Evolutionary conservation across 64 coral and sea anemone genomes (phyloP), one percentile per base, ranked within the genome.

Genomic region (Actinia equina): DNA sequence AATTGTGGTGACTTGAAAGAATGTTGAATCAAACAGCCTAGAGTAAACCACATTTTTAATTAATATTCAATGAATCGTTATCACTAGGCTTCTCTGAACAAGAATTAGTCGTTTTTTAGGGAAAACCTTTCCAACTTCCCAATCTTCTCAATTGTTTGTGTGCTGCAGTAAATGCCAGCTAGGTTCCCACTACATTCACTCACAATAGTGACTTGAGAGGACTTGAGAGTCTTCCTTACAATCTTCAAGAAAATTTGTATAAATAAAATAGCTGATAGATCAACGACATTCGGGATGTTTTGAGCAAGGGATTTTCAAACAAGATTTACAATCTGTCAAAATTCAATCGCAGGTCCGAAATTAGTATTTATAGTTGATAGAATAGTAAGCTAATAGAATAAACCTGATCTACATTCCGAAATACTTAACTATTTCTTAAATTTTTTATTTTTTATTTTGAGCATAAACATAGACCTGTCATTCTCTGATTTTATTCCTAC

Each of bases 381-480:
- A 30, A 8, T 30, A 14, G 12, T 41, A 5, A 37, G n/a, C 69
- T 41, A 74, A 74, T 41, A 30, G 2, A 5, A 15, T 41, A 13
- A 11, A 25, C 27, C 15, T 26, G 69, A 74, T 26, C 26, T 41
- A 74, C 69, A 74, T 74, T 74, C 69, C 69, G 10, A 26, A 74
- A 25, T 27, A 74, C 69, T 65, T 26, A 25, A 30, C 8, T 15
- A 65, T 30, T 30, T 37, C 30, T 37, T 37, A 0, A 0, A 0
- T 37, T 37, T 37, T 37, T 37, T 37, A 0, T 37, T 37, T 37
- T 37, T 37, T 37, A 42, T 74, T 30, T 26, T 74, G 69, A 74
- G 23, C 25, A 74, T 74, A 74, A 74, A 91, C 77, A 86, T 65
- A 58, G 45, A 86, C 71, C 42, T 85, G 83, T 86, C 41, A 90